Percentiles rank a stretch among this genome's conserved stretches.
phyloP scores from a whole-genome alignment of 2,888 invertebrate species.

The Prionchulus punctatus region DNA sequence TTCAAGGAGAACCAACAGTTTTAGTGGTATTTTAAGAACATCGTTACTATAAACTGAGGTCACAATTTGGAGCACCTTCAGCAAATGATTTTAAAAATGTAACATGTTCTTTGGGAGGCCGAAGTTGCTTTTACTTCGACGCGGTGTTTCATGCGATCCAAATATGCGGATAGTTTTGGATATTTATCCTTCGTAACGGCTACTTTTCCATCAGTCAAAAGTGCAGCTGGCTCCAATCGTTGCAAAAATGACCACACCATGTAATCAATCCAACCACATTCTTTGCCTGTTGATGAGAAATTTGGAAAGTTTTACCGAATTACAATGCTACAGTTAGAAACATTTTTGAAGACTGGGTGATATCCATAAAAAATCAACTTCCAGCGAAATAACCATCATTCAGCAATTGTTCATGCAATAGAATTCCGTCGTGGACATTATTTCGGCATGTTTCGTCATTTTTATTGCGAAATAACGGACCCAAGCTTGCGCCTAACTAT shows the following conservation, averaged over 20 bases:
- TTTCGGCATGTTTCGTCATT: not conserved
- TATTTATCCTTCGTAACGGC: not conserved
- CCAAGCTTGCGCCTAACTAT: not conserved
- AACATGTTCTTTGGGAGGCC: not conserved
- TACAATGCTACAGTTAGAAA: too few species aligned
- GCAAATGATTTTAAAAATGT: not conserved
- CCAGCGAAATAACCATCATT: not conserved
- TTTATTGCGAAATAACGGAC: not conserved
- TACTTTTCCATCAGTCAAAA: not conserved
- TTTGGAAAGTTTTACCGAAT: slow-evolving; percentile 8
- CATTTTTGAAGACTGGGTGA: too few species aligned
- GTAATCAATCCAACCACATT: slow-evolving; percentile 8
- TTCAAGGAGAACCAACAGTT: too few species aligned
- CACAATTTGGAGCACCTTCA: not conserved
- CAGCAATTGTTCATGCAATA: not conserved
- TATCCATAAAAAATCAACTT: not conserved
- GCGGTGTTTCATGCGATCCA: slow-evolving; percentile 1
- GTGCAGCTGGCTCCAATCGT: not conserved
- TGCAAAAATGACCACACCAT: slow-evolving; percentile 12
- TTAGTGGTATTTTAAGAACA: too few species aligned
- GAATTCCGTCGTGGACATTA: not conserved
- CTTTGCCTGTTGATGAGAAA: slow-evolving; percentile 9
- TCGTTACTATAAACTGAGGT: too few species aligned
- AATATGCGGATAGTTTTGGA: slow-evolving; percentile 9
- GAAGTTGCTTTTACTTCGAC: slow-evolving; percentile 3